phyloP scores from a whole-genome alignment of 2,888 invertebrate species.

The Aphidius colemani region DNA sequence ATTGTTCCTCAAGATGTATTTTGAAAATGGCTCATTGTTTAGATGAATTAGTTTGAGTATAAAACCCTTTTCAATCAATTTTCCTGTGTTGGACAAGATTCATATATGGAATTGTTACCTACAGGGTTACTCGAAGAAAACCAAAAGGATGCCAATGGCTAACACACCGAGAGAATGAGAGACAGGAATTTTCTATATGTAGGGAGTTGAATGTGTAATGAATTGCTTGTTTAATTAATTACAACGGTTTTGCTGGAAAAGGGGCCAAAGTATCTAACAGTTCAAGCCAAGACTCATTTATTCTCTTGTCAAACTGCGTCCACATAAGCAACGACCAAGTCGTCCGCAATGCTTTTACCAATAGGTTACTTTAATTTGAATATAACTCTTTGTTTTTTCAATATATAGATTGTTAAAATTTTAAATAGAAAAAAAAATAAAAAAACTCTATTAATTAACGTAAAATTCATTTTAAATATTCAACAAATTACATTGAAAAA shows the following conservation, averaged over 20 bases:
- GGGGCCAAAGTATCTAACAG: constrained; percentile 30
- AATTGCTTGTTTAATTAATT: constrained; percentile 80
- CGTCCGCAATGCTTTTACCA: constrained; percentile 7
- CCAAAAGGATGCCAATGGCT: constrained; percentile 18
- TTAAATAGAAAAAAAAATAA: neutral
- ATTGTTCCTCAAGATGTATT: neutral
- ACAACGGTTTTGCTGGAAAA: constrained; percentile 58
- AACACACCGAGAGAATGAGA: constrained; percentile 5
- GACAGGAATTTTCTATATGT: constrained; percentile 34
- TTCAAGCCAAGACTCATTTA: constrained; percentile 47
- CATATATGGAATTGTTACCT: no score
- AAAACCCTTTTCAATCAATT: constrained; percentile 58
- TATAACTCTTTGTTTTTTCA: neutral
- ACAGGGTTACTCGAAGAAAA: constrained; percentile 11
- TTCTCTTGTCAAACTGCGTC: constrained; percentile 42
- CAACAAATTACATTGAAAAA: constrained; percentile 13
- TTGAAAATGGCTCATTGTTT: neutral
- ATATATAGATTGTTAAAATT: neutral
- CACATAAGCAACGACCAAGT: constrained; percentile 29
- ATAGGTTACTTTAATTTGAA: neutral
- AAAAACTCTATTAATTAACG: neutral
- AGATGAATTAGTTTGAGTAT: constrained; percentile 25
- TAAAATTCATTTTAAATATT: neutral
- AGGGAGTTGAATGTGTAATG: constrained; percentile 65
- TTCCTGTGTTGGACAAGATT: constrained; percentile 43